Evolutionary conservation across 1,140 invertebrate species (phyloP).

Genomic region (Wasmannia auropunctata): DNA sequence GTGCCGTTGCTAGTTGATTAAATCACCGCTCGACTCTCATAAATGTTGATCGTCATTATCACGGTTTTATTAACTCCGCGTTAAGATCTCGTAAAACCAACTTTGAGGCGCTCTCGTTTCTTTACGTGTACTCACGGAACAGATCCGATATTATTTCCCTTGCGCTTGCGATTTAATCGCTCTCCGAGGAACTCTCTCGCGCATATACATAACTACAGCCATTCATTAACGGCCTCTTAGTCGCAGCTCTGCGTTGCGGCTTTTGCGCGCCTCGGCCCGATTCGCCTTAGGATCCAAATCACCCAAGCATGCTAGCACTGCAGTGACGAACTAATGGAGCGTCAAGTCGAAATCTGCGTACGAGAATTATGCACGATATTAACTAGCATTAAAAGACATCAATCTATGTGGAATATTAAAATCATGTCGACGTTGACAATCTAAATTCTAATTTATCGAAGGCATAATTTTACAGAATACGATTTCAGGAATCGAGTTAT

Average conservation of each 20-base stretch:
- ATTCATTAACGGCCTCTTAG: conserved; percentile 17
- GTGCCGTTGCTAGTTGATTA: conserved; percentile 18
- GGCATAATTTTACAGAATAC: neutral
- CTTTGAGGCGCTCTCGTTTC: neutral
- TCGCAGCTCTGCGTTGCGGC: neutral
- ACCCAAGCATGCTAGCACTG: too few species aligned
- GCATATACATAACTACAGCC: neutral
- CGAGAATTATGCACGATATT: neutral
- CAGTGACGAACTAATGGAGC: neutral
- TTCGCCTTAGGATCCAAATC: neutral
- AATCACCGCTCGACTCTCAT: conserved; percentile 42
- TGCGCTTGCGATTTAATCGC: conserved; percentile 22
- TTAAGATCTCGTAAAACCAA: conserved; percentile 31
- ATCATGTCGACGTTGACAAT: neutral
- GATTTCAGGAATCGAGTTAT: neutral
- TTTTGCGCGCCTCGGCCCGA: neutral
- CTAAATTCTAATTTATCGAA: neutral
- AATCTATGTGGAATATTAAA: neutral
- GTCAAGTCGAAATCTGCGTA: neutral
- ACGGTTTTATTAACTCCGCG: conserved; percentile 40
- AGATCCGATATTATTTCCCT: conserved; percentile 14
- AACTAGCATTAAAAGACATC: neutral
- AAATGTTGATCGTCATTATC: conserved; percentile 40
- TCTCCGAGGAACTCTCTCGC: neutral
- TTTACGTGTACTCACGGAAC: neutral